A percentile compares a stretch with the other conserved stretches of the same genome.
phyloP scores from a whole-genome alignment of 1,140 invertebrate genomes.

The Lordiphosa mommai region DNA sequence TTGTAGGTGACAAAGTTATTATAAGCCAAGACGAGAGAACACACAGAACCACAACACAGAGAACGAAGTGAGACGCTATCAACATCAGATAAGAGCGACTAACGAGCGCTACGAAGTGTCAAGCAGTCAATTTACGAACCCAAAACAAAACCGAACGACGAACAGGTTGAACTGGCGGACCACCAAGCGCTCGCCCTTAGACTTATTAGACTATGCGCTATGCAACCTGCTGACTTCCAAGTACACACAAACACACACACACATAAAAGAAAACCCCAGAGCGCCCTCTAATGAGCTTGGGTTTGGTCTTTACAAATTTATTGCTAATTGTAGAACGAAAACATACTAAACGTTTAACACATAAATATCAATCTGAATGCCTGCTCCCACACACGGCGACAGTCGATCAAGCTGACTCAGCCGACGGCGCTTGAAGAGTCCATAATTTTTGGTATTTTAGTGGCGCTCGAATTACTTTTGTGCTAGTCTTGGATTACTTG shows the following conservation, averaged over 20 bases:
- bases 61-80: constrained; percentile 65
- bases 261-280: not conserved
- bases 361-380: constrained; percentile 27
- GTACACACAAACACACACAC: constrained; percentile 56
- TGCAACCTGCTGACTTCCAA: constrained; percentile 72
- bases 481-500: not conserved
- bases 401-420: constrained; percentile 25
- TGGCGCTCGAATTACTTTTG: constrained; percentile 56
- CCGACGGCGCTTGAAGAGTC: constrained; percentile 37
- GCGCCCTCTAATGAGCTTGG: constrained; percentile 27
- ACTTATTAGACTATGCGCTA: constrained; percentile 22
- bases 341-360: constrained; percentile 40
- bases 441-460: constrained; percentile 19
- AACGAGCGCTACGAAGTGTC: constrained; percentile 64
- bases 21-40: constrained; percentile 22
- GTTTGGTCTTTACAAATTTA: constrained; percentile 58
- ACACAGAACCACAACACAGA: constrained; percentile 15
- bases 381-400: constrained; percentile 48
- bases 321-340: constrained; percentile 64
- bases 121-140: constrained; percentile 72
- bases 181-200: constrained; percentile 39
- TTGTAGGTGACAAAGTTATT: constrained; percentile 78
- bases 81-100: constrained; percentile 63
- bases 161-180: constrained; percentile 22
- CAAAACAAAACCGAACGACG: constrained; percentile 61